Conservation (phyloP, 1,140 invertebrate genomes). For the Leguminivora glycinivorella region DNA sequence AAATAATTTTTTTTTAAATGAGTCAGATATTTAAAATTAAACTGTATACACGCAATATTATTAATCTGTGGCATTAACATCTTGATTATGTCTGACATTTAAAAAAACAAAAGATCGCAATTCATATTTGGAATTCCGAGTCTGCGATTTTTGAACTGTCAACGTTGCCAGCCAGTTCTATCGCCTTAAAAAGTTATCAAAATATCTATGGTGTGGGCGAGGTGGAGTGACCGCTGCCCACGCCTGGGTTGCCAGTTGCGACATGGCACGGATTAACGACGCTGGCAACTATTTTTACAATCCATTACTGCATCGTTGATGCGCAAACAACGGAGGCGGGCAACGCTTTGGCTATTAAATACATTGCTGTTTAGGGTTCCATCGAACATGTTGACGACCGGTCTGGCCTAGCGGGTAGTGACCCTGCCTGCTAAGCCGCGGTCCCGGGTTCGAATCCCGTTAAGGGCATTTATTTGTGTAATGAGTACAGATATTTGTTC, state of each 20-base stretch:
- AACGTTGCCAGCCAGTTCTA: conserved; percentile 19
- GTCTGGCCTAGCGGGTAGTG: too few species aligned
- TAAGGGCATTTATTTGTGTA: too few species aligned
- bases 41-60: neutral
- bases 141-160: conserved; percentile 27
- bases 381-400: neutral
- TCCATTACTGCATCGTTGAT: conserved; percentile 27
- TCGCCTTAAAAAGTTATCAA: conserved; percentile 27
- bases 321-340: conserved; percentile 19
- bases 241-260: conserved; percentile 38
- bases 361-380: conserved; percentile 21
- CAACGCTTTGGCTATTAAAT: neutral
- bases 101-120: neutral
- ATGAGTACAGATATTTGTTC: too few species aligned
- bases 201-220: conserved; percentile 42
- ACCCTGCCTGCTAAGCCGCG: too few species aligned
- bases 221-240: conserved; percentile 49
- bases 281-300: conserved; percentile 27
- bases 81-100: conserved; percentile 10
- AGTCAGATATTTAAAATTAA: neutral
- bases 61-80: neutral
- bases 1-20: neutral
- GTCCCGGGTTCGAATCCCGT: too few species aligned
- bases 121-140: conserved; percentile 7
- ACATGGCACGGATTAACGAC: conserved; percentile 37